Percentiles rank a stretch among this genome's conserved stretches.
phyloP scores from a whole-genome alignment of 1,140 invertebrate genomes.

The Saccostrea cuccullata region DNA sequence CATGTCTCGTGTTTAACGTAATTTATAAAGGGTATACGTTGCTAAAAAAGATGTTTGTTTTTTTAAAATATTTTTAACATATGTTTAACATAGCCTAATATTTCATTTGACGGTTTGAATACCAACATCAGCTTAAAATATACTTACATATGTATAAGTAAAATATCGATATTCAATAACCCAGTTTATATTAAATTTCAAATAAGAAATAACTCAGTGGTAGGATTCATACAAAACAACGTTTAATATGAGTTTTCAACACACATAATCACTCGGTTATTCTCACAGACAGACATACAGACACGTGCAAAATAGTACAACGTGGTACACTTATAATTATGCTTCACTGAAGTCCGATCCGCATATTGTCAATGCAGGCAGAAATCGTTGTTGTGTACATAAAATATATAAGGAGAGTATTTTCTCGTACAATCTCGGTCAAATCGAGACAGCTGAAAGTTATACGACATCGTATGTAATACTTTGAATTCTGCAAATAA shows the following conservation, averaged over 20 bases:
- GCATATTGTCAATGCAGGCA: neutral
- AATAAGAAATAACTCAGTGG: neutral
- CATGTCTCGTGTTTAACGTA: no score
- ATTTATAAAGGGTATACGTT: no score
- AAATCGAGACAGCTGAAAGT: neutral
- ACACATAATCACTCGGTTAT: slow-evolving; percentile 6
- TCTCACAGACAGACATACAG: slow-evolving; percentile 30
- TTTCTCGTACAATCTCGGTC: slow-evolving; percentile 3
- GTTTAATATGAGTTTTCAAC: slow-evolving; percentile 31
- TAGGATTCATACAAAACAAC: slow-evolving; percentile 32
- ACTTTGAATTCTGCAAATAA: neutral
- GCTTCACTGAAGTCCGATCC: neutral
- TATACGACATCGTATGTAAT: neutral
- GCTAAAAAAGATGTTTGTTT: no score
- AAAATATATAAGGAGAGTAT: neutral
- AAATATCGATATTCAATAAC: neutral
- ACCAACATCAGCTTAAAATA: neutral
- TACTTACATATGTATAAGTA: neutral
- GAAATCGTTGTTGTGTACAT: slow-evolving; percentile 4
- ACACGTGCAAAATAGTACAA: slow-evolving; percentile 12
- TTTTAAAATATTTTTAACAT: no score
- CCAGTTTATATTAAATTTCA: neutral
- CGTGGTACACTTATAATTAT: neutral
- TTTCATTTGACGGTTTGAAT: no score
- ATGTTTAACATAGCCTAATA: no score